A percentile compares a stretch with the other conserved stretches of the same genome.
phyloP scores from a whole-genome alignment of 2,888 invertebrate genomes.

The Cotesia congregata region DNA sequence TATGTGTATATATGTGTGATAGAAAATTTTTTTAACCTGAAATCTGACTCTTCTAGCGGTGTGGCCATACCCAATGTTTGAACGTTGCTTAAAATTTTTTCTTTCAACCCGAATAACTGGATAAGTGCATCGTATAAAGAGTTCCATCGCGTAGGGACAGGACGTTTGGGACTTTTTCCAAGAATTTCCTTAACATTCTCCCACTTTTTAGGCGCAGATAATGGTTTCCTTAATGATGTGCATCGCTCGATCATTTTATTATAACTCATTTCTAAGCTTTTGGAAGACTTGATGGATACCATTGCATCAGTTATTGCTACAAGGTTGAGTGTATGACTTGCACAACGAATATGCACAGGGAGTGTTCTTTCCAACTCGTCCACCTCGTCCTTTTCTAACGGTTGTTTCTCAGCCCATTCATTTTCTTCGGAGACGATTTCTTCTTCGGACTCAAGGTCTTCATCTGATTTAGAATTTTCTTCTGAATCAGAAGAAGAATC shows the following conservation, averaged over 20 bases:
- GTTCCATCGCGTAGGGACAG: slow-evolving; percentile 7
- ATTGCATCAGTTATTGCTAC: slow-evolving; percentile 12
- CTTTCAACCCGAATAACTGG: slow-evolving; percentile 6
- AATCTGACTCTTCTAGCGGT: neutral
- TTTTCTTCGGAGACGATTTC: neutral
- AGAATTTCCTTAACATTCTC: neutral
- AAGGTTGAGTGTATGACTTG: slow-evolving; percentile 18
- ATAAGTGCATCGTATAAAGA: neutral
- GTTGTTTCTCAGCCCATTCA: neutral
- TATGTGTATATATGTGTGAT: too few species aligned
- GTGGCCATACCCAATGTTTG: neutral
- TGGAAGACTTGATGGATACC: slow-evolving; percentile 1
- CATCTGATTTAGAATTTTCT: neutral
- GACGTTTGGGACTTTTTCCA: neutral
- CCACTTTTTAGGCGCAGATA: neutral
- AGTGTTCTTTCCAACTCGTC: neutral
- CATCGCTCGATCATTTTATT: slow-evolving; percentile 12
- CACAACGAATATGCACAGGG: slow-evolving; percentile 5
- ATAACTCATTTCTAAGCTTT: neutral
- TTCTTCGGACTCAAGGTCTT: neutral
- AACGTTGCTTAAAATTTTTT: slow-evolving; percentile 8
- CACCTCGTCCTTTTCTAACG: neutral
- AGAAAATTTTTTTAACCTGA: neutral
- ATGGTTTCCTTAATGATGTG: neutral
- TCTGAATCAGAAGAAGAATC: neutral